Conservation (phyloP, 2,888 invertebrate species). For the Drosophila mimetica region DNA sequence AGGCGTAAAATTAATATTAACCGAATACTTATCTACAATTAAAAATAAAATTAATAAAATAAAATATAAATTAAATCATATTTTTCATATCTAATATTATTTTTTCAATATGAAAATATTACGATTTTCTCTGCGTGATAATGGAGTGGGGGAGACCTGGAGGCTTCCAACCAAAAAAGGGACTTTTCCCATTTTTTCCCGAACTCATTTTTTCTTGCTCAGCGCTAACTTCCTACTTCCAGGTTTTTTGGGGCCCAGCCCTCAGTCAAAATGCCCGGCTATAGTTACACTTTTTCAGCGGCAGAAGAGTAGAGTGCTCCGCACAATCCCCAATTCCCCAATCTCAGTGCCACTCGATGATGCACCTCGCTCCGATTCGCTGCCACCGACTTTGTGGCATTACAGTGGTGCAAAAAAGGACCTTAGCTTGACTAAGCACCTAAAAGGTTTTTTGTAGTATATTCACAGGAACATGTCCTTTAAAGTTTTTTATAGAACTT, state of each 20-base stretch:
- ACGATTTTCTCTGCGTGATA: background rate
- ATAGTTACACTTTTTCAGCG: slow-evolving; percentile 68
- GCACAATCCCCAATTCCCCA: slow-evolving; percentile 32
- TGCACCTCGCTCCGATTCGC: slow-evolving; percentile 58
- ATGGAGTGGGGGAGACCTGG: background rate
- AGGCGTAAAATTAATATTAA: too few species aligned
- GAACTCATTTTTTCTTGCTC: slow-evolving; percentile 21
- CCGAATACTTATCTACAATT: background rate
- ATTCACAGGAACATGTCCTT: background rate
- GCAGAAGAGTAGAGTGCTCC: slow-evolving; percentile 6
- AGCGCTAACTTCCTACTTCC: slow-evolving; percentile 71
- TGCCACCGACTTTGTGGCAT: slow-evolving; percentile 43
- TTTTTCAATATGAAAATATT: background rate
- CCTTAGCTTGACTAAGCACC: background rate
- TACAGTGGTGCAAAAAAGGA: slow-evolving; percentile 15
- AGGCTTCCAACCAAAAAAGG: slow-evolving; percentile 51
- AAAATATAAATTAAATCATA: background rate
- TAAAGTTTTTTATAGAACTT: too few species aligned
- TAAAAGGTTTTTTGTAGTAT: background rate
- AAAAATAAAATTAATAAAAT: background rate
- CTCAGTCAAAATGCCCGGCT: slow-evolving; percentile 30
- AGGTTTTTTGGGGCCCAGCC: slow-evolving; percentile 49
- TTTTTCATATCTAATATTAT: background rate
- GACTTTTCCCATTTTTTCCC: slow-evolving; percentile 47
- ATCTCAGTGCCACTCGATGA: slow-evolving; percentile 70